Percentiles rank a stretch among this genome's conserved stretches.
Conservation (phyloP, 2,888 invertebrate species). For the Romanomermis culicivorax region DNA sequence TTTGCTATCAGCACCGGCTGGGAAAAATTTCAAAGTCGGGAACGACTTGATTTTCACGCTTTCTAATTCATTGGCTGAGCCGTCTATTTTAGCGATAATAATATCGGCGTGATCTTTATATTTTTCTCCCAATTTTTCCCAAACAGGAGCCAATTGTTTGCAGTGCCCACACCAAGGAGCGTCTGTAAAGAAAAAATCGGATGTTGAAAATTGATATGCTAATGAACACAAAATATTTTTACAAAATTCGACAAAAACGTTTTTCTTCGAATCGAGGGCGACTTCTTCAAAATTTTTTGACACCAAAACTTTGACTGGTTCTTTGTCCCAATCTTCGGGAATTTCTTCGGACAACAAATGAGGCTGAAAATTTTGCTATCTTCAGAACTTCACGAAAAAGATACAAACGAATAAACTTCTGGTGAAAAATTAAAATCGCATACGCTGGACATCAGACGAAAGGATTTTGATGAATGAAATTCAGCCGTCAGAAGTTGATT, state of each 20-base stretch:
- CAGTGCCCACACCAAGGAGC: constrained; percentile 96
- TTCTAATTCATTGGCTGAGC: constrained; percentile 88
- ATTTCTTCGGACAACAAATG: constrained; percentile 79
- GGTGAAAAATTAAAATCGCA: neutral
- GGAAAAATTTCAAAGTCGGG: constrained; percentile 82
- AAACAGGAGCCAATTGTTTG: constrained; percentile 87
- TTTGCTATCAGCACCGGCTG: constrained; percentile 72
- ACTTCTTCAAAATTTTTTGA: constrained; percentile 86
- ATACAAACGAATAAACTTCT: neutral
- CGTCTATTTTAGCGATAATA: constrained; percentile 93
- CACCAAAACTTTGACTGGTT: constrained; percentile 74
- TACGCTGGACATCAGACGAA: too few relatives aligned
- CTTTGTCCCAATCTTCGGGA: constrained; percentile 89
- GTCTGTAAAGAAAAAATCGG: constrained; percentile 31
- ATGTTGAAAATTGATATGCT: neutral
- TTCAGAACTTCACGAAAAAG: too few relatives aligned
- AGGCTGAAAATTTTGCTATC: constrained; percentile 45
- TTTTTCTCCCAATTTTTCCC: constrained; percentile 79
- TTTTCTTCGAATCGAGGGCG: constrained; percentile 60
- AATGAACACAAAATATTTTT: constrained; percentile 16
- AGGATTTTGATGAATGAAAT: neutral
- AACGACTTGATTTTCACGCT: constrained; percentile 74
- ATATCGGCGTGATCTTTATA: constrained; percentile 55
- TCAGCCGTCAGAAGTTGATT: neutral
- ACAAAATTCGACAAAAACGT: constrained; percentile 89